A percentile compares a stretch with the other conserved stretches of the same genome.
These are phyloP conservation scores for Sylvia borin DNA, from an alignment of 2,797 vertebrate species.

Conservation along the genomic window DNA sequence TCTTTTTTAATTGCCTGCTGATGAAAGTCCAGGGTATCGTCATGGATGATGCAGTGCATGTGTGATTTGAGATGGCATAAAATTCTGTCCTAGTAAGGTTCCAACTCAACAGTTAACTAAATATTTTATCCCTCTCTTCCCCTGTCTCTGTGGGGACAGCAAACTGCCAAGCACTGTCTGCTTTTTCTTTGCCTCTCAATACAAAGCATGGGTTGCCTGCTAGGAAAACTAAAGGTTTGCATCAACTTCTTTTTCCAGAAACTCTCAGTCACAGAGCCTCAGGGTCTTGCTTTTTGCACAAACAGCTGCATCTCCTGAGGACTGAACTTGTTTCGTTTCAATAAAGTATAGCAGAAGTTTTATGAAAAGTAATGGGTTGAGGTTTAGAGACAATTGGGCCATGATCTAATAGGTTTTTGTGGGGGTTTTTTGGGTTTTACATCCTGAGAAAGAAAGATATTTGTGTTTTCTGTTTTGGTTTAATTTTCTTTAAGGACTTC, in stretches of 20 bases:
- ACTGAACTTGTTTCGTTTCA: neutral
- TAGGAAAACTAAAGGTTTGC: neutral
- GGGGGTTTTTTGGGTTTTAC: neutral
- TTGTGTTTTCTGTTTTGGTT: neutral
- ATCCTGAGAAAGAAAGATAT: neutral
- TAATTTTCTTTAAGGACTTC: neutral
- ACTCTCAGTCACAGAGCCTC: neutral
- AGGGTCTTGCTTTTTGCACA: neutral
- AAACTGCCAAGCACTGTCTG: neutral
- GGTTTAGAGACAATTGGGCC: neutral
- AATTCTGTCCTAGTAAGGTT: neutral
- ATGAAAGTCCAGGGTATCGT: neutral
- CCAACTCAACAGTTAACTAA: neutral
- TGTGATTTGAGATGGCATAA: neutral
- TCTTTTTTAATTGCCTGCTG: neutral
- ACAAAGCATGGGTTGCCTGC: neutral
- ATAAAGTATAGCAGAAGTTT: neutral
- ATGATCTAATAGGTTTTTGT: neutral
- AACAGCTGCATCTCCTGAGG: constrained; percentile 2
- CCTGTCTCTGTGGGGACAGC: neutral
- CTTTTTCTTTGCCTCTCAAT: neutral
- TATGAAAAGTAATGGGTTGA: neutral
- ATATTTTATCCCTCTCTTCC: neutral
- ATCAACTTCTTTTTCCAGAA: neutral
- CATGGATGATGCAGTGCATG: neutral